phyloP scores from a whole-genome alignment of 2,888 invertebrate species.

The Pammene aurita region DNA sequence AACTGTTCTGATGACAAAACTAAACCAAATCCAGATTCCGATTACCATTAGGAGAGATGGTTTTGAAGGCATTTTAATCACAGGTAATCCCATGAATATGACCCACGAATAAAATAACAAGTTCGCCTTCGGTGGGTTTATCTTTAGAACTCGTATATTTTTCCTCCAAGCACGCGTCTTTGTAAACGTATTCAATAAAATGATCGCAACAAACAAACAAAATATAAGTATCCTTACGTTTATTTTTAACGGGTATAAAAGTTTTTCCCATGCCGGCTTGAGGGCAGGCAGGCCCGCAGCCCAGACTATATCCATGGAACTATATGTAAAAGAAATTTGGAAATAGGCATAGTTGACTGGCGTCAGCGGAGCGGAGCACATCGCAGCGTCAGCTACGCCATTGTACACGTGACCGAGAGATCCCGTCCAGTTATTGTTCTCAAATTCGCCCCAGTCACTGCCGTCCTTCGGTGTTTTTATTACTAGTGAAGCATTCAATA shows the following conservation, averaged over 20 bases:
- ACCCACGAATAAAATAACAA: conserved; percentile 64
- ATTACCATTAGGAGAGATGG: conserved; percentile 51
- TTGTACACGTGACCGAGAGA: conserved; percentile 63
- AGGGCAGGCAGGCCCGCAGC: conserved; percentile 53
- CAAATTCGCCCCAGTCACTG: conserved; percentile 53
- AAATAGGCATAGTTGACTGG: conserved; percentile 59
- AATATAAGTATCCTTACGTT: conserved; percentile 53
- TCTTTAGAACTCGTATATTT: conserved; percentile 48
- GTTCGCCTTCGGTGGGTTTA: conserved; percentile 53
- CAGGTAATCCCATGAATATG: conserved; percentile 60
- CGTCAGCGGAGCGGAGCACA: conserved; percentile 60
- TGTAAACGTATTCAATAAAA: conserved; percentile 52
- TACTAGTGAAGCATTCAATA: conserved; percentile 60
- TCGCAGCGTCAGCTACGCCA: conserved; percentile 53
- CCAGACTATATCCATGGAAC: conserved; percentile 66
- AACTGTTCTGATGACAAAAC: conserved; percentile 58
- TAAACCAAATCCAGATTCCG: conserved; percentile 63
- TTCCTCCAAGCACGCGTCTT: conserved; percentile 51
- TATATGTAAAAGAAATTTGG: conserved; percentile 63
- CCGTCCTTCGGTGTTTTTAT: conserved; percentile 53
- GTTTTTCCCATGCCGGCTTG: conserved; percentile 61
- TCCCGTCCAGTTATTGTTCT: conserved; percentile 64
- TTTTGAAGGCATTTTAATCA: conserved; percentile 54
- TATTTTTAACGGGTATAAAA: conserved; percentile 58
- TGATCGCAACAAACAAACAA: conserved; percentile 54